Evolutionary conservation across 2,888 invertebrate genomes (phyloP).

Genomic region (Scaptodrosophila latifasciaeformis): DNA sequence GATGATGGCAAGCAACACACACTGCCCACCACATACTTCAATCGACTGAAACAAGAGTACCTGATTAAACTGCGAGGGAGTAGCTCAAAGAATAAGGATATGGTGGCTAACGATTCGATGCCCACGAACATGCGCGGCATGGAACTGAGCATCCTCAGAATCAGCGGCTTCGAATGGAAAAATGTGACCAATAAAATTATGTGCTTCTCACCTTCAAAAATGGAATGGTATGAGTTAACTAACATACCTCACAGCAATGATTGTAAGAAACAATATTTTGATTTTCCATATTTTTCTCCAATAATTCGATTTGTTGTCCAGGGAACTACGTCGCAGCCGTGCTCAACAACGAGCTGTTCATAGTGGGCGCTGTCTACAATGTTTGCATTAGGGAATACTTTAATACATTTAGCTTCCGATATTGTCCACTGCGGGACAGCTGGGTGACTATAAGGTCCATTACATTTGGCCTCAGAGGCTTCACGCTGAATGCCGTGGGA

Average conservation of each 20-base stretch:
- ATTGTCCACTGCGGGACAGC: conserved; percentile 78
- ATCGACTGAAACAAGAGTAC: conserved; percentile 21
- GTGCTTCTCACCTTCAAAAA: conserved; percentile 78
- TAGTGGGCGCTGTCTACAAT: conserved; percentile 85
- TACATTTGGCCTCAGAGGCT: conserved; percentile 80
- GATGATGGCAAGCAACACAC: conserved; percentile 19
- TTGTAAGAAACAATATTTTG: conserved; percentile 71
- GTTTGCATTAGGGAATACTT: conserved; percentile 81
- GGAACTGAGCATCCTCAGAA: conserved; percentile 81
- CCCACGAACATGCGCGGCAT: conserved; percentile 80
- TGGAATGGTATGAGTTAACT: conserved; percentile 81
- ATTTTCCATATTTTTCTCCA: neutral
- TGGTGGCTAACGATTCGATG: conserved; percentile 2
- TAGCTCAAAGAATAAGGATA: neutral
- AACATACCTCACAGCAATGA: conserved; percentile 84
- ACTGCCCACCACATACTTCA: conserved; percentile 16
- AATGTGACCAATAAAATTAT: conserved; percentile 83
- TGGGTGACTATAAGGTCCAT: conserved; percentile 83
- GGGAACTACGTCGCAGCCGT: conserved; percentile 82
- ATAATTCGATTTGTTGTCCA: conserved; percentile 13
- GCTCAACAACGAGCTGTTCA: conserved; percentile 81
- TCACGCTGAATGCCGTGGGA: conserved; percentile 79
- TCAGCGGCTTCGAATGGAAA: conserved; percentile 82
- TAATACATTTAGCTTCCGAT: conserved; percentile 83
- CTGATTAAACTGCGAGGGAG: conserved; percentile 18